These are phyloP conservation scores for Radopholus similis DNA, from an alignment of 1,140 invertebrate species.

Conservation along the genomic window DNA sequence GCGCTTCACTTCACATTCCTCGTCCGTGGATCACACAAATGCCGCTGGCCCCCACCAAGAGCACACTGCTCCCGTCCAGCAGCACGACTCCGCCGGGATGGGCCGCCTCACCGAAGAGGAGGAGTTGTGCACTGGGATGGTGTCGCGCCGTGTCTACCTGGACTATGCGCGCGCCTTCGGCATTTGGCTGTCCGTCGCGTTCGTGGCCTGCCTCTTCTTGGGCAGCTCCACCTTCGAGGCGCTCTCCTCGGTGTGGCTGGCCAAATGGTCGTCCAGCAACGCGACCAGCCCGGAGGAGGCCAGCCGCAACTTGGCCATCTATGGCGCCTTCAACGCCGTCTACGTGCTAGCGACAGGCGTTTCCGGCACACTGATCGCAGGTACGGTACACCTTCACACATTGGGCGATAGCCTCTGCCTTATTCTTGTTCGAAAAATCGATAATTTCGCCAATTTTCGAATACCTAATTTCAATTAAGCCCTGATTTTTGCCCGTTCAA, in stretches of 20 bases:
- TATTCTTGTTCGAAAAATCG: not conserved
- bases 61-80: not conserved
- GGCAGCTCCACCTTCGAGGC: conserved; percentile 19
- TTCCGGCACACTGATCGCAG: not conserved
- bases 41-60: not conserved
- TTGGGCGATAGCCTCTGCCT: not conserved
- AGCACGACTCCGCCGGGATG: not conserved
- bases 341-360: not conserved
- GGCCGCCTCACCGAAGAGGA: conserved; percentile 22
- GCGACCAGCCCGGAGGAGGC: not conserved
- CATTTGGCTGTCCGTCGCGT: conserved; percentile 9
- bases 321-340: conserved; percentile 13
- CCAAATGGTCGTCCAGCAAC: conserved; percentile 27
- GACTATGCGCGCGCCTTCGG: conserved; percentile 25
- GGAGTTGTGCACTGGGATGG: conserved; percentile 23
- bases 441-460: not conserved
- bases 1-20: not conserved
- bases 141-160: conserved; percentile 16
- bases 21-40: too few species aligned
- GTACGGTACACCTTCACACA: not conserved
- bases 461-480: not conserved
- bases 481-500: not conserved
- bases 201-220: conserved; percentile 4
- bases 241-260: conserved; percentile 22
- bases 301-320: conserved; percentile 5